These are phyloP conservation scores for Myotis lucifugus DNA, from an alignment of 2,113 vertebrate genomes.

Conservation along the genomic window DNA sequence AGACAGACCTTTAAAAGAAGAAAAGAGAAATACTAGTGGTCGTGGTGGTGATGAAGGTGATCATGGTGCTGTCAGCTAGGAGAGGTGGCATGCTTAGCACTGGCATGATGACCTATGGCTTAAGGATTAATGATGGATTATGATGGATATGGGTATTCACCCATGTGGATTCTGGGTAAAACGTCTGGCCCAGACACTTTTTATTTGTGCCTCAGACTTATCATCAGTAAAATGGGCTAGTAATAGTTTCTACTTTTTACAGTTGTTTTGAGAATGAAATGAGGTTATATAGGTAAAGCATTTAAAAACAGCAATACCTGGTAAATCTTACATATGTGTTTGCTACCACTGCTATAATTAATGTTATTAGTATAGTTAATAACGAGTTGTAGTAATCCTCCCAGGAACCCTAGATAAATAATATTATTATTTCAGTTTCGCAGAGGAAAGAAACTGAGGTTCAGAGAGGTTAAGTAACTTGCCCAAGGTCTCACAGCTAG, in stretches of 20 bases:
- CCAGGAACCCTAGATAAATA: neutral
- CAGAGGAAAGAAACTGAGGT: neutral
- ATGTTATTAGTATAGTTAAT: neutral
- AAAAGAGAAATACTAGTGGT: neutral
- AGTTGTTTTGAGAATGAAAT: neutral
- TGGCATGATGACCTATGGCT: accelerated
- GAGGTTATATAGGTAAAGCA: neutral
- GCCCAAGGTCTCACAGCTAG: neutral
- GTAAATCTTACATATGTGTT: accelerated
- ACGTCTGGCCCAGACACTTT: neutral
- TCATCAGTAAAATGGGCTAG: neutral
- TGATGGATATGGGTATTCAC: neutral
- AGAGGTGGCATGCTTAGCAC: neutral
- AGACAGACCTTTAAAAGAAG: neutral
- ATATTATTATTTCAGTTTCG: neutral
- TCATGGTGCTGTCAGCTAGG: neutral
- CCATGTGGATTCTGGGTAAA: neutral
- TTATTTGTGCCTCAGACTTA: neutral
- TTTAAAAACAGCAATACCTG: neutral
- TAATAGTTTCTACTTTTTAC: neutral
- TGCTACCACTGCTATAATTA: neutral
- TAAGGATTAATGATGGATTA: neutral
- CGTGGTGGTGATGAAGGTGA: neutral
- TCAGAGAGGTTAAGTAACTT: neutral
- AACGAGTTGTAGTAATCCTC: neutral